Evolutionary conservation across 2,797 vertebrate genomes (phyloP).

Genomic region (Scolopax bukidnonensis): DNA sequence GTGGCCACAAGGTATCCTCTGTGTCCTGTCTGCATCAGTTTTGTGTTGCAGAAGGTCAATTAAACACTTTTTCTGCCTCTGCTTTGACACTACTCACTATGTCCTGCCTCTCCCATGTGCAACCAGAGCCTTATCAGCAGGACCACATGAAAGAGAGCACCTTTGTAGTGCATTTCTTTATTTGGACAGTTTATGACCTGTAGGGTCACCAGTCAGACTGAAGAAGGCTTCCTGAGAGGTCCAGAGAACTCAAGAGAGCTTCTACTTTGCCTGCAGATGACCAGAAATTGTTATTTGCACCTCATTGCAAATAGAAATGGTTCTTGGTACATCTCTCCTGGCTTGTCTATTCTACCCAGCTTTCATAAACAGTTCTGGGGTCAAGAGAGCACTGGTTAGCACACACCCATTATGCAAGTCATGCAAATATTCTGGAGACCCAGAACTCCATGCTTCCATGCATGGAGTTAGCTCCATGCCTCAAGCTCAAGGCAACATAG

Average conservation of each 20-base stretch:
- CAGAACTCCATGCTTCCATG: background rate
- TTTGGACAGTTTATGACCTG: background rate
- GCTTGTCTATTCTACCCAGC: background rate
- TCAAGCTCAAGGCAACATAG: background rate
- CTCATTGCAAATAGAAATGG: background rate
- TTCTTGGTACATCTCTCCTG: background rate
- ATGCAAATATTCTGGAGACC: background rate
- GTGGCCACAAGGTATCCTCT: background rate
- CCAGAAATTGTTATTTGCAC: background rate
- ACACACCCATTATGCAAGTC: background rate
- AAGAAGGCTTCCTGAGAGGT: background rate
- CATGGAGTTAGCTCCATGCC: background rate
- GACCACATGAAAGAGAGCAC: background rate
- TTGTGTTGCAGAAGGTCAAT: background rate
- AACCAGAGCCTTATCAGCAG: background rate
- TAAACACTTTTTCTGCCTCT: background rate
- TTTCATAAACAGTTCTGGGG: background rate
- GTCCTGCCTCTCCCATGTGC: background rate
- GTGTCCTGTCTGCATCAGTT: background rate
- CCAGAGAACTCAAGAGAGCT: background rate
- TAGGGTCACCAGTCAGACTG: background rate
- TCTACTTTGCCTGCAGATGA: background rate
- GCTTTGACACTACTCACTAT: background rate
- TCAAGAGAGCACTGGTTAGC: background rate
- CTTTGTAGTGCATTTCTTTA: background rate